These are phyloP conservation scores for Euura lappo DNA, from an alignment of 1,140 invertebrate species.

Conservation along the genomic window DNA sequence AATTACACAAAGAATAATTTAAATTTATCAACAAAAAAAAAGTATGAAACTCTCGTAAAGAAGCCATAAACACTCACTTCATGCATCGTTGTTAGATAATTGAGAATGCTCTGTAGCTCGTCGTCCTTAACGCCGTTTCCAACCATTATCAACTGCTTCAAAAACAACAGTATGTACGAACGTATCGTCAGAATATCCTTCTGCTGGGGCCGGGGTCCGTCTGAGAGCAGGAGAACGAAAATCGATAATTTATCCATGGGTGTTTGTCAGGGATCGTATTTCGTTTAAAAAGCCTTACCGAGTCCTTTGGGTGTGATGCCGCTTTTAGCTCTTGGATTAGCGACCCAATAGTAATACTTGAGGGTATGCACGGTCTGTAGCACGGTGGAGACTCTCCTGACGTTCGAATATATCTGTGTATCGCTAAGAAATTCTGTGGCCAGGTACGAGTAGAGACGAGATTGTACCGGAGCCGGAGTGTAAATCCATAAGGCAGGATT, in stretches of 20 bases:
- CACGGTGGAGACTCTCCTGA: conserved; percentile 94
- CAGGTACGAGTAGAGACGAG: conserved; percentile 94
- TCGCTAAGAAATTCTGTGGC: conserved; percentile 97
- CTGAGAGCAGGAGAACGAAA: conserved; percentile 62
- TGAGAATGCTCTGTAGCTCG: conserved; percentile 97
- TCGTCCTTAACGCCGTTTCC: conserved; percentile 97
- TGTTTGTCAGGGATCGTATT: not conserved
- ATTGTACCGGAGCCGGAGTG: conserved; percentile 95
- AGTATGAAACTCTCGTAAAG: conserved; percentile 2
- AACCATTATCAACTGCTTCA: conserved; percentile 96
- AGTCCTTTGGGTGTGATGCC: conserved; percentile 93
- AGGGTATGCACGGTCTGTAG: conserved; percentile 97
- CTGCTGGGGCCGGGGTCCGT: conserved; percentile 90
- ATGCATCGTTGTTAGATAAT: conserved; percentile 96
- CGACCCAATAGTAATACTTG: conserved; percentile 99
- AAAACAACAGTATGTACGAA: conserved; percentile 93
- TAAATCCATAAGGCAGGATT: conserved; percentile 99
- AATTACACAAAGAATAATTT: conserved; percentile 27
- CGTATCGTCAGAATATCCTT: conserved; percentile 94
- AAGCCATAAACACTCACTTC: conserved; percentile 68
- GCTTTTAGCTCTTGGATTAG: conserved; percentile 92
- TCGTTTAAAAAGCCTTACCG: conserved; percentile 67
- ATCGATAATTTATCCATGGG: not conserved
- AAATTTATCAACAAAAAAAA: conserved; percentile 26
- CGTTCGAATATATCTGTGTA: conserved; percentile 97